Conservation (phyloP, 1,140 invertebrate species). For the Neodiprion virginianus region DNA sequence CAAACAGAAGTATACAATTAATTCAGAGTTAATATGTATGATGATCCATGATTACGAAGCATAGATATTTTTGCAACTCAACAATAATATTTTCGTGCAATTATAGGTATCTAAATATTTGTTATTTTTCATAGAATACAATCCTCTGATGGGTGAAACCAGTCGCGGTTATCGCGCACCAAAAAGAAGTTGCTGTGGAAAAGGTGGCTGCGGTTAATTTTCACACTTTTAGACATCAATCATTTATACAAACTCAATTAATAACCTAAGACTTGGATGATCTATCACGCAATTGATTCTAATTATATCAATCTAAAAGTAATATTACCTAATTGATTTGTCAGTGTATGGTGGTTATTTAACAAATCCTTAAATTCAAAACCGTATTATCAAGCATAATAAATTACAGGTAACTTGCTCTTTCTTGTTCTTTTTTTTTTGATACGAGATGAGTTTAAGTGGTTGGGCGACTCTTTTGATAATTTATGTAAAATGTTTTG, state of each 20-base stretch:
- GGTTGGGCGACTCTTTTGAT: background rate
- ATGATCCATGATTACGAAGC: too few relatives aligned
- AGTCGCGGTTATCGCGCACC: conserved; percentile 55
- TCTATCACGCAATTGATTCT: background rate
- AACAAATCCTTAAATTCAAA: background rate
- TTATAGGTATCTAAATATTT: background rate
- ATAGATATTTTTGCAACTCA: too few relatives aligned
- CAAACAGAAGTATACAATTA: too few relatives aligned
- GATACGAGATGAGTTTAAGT: background rate
- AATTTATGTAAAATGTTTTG: background rate
- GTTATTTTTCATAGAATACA: conserved; percentile 54
- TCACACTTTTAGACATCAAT: background rate
- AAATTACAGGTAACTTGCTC: too few relatives aligned
- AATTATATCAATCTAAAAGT: background rate
- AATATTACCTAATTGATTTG: background rate
- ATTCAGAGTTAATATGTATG: too few relatives aligned
- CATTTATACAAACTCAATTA: background rate
- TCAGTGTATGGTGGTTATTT: background rate
- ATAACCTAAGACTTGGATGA: background rate
- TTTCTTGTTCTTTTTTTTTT: background rate
- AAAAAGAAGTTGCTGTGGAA: conserved; percentile 56
- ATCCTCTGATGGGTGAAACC: conserved; percentile 59
- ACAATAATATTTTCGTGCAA: too few relatives aligned
- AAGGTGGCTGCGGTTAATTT: conserved; percentile 57
- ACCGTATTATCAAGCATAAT: too few relatives aligned